Evolutionary conservation across 2,888 invertebrate species (phyloP).

Genomic region (Oligia latruncula): DNA sequence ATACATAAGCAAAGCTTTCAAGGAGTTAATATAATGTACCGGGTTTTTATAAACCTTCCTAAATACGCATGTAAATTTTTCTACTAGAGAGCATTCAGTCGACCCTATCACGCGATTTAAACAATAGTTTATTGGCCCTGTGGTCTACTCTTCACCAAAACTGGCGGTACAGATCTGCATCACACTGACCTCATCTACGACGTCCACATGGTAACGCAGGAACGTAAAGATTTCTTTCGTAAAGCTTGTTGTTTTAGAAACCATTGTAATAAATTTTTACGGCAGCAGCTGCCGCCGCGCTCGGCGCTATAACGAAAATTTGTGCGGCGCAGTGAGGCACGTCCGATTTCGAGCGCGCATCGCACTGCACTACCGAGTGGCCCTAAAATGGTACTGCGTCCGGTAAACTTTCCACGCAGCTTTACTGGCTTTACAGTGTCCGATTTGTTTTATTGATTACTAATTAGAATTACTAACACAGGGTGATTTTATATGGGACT

Average conservation of each 20-base stretch:
- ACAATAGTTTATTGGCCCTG: not conserved
- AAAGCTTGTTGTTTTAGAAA: not conserved
- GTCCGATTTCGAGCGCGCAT: not conserved
- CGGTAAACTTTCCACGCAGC: not conserved
- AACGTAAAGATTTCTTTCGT: not conserved
- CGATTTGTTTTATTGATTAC: not conserved
- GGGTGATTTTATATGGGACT: not conserved
- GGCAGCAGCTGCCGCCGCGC: not conserved
- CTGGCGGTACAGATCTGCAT: not conserved
- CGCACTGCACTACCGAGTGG: not conserved
- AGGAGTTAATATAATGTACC: not conserved
- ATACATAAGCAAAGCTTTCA: not conserved
- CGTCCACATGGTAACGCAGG: not conserved
- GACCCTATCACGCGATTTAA: not conserved
- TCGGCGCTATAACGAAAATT: not conserved
- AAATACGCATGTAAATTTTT: not conserved
- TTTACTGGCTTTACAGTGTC: not conserved
- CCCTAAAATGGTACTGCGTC: not conserved
- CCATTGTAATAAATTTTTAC: not conserved
- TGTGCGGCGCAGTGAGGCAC: not conserved
- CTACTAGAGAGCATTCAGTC: not conserved
- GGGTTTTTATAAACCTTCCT: not conserved
- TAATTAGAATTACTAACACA: not conserved
- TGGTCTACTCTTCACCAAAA: not conserved
- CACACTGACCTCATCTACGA: conserved; percentile 1